Conservation (phyloP, 2,888 invertebrate species). For the Brassicogethes aeneus region DNA sequence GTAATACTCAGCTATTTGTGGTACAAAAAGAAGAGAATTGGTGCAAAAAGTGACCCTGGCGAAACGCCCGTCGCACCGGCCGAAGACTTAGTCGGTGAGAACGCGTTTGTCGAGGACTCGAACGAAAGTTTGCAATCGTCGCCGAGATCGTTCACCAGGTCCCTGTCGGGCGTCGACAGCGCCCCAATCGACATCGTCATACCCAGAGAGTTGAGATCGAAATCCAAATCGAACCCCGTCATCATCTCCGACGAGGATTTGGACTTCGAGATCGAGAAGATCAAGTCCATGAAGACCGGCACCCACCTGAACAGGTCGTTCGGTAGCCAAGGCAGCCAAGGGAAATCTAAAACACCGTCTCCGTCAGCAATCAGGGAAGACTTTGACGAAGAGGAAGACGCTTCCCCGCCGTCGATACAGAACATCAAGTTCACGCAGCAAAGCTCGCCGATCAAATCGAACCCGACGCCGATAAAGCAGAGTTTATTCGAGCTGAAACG, state of each 20-base stretch:
- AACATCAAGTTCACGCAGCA: too few species aligned
- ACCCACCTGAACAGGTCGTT: slow-evolving; percentile 3
- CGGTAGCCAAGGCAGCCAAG: slow-evolving; percentile 11
- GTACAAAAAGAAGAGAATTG: slow-evolving; percentile 73
- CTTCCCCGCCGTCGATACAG: slow-evolving; percentile 9
- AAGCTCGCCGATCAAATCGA: background rate
- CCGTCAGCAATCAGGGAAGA: too few species aligned
- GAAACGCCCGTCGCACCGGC: slow-evolving; percentile 37
- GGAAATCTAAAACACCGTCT: slow-evolving; percentile 10
- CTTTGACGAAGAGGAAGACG: slow-evolving; percentile 5
- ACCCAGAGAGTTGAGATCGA: slow-evolving; percentile 32
- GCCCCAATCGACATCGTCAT: slow-evolving; percentile 57
- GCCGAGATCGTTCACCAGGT: slow-evolving; percentile 15
- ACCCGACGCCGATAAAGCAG: background rate
- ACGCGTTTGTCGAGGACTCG: slow-evolving; percentile 1
- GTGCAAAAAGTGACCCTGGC: slow-evolving; percentile 66
- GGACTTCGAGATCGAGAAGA: slow-evolving; percentile 58
- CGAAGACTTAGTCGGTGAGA: background rate
- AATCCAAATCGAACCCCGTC: slow-evolving; percentile 44
- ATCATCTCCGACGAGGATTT: slow-evolving; percentile 58
- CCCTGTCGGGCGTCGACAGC: slow-evolving; percentile 50
- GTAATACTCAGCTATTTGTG: slow-evolving; percentile 71
- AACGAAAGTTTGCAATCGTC: background rate
- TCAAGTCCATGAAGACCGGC: slow-evolving; percentile 44
- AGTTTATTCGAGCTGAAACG: too few species aligned